Evolutionary conservation across 2,888 invertebrate genomes (phyloP), one percentile per base, ranked within the genome.

Genomic region (Athalia circularis): DNA sequence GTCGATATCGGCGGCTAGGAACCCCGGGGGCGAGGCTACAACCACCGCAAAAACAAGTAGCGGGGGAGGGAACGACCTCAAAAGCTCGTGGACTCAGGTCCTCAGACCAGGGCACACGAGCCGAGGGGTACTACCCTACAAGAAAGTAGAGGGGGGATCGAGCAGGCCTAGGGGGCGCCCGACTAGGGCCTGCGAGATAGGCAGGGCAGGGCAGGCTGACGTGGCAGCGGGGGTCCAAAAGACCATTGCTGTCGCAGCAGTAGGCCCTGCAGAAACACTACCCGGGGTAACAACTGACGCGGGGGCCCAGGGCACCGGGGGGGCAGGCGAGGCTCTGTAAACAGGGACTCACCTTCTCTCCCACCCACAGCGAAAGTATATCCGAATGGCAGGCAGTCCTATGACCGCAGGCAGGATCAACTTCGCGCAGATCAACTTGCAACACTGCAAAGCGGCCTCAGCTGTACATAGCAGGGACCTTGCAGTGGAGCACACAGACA

Each of bases 371-470:
- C 29, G 29, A 29, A 29, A 29, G 29, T 29, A 29, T 29, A 29
- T 29, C 29, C 29, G 29, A 47, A 68, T 15, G 5, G 6, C 50
- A n/a, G 8, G 29, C 50, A 4, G 11, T 43, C 67, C 9, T 0
- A 8, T 65, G 48, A 48, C 65, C 4, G 78, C 29, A 6, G 45
- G 54, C n/a, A 1, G 4, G 11, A 54, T 29, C 54, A 57, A 3
- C 5, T 67, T 80, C 68, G 72, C 80, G 15, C 80, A 80, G 9
- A 79, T 65, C 1, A 77, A 80, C 77, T 13, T 80, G 78, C 77
- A 79, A 29, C 80, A 81, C 15, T 78, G 76, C 75, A 79, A 67
- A 11, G 79, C 79, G 77, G 79, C 77, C 59, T 47, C 80, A 29
- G 79, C 79, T 52, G 3, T 80, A 1, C 48, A 65, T 1, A 70